phyloP scores from a whole-genome alignment of 2,113 vertebrate species.

The Cnemophilus loriae region DNA sequence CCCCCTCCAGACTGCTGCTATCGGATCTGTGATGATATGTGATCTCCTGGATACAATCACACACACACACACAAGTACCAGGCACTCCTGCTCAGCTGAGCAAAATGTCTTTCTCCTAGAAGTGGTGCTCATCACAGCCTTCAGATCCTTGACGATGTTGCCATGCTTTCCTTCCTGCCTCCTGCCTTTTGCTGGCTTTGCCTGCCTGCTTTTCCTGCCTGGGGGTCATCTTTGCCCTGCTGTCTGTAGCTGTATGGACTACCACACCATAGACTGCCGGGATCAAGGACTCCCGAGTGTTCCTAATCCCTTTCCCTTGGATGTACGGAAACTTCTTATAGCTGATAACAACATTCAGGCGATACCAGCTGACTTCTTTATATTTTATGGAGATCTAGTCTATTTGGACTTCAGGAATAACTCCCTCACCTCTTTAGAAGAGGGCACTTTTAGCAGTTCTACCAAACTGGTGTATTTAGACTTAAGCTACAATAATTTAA shows the following conservation, averaged over 20 bases:
- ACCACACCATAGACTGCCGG: constrained; percentile 89
- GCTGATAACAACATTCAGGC: constrained; percentile 90
- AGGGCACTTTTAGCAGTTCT: constrained; percentile 89
- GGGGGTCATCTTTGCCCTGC: constrained; percentile 79
- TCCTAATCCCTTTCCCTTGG: constrained; percentile 89
- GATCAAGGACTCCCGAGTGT: constrained; percentile 85
- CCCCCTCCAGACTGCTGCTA: constrained; percentile 72
- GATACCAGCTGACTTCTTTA: constrained; percentile 93
- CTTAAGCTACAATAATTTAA: constrained; percentile 93
- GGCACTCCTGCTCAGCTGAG: constrained; percentile 22
- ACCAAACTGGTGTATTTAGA: constrained; percentile 92
- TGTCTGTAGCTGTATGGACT: constrained; percentile 86
- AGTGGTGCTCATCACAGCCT: constrained; percentile 39
- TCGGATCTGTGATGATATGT: constrained; percentile 80
- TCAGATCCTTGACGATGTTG: constrained; percentile 73
- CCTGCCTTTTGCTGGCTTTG: constrained; percentile 61
- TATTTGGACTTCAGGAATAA: constrained; percentile 97
- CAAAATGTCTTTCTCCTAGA: constrained; percentile 65
- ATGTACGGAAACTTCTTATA: constrained; percentile 89
- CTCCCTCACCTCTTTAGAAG: constrained; percentile 85
- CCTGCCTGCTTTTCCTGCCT: constrained; percentile 53
- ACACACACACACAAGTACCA: constrained; percentile 38
- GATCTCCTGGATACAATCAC: constrained; percentile 76
- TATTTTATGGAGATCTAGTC: constrained; percentile 93
- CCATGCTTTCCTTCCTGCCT: constrained; percentile 59